phyloP scores from a whole-genome alignment of 2,888 invertebrate genomes.

The Cabera pusaria region DNA sequence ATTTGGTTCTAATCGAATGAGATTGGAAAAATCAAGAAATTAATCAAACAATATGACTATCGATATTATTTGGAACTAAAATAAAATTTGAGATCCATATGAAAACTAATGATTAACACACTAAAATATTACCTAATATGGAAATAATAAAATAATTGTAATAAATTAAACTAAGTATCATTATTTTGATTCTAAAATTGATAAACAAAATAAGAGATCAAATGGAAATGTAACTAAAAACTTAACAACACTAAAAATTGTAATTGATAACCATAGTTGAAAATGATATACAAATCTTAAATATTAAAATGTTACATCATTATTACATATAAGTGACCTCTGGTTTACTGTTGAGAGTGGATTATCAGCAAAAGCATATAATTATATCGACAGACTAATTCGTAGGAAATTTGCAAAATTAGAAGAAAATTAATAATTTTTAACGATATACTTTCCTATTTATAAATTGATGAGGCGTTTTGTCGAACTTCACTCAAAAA shows the following conservation, averaged over 20 bases:
- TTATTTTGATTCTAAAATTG: slow-evolving; percentile 61
- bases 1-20: slow-evolving; percentile 70
- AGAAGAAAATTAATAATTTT: neutral
- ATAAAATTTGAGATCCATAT: slow-evolving; percentile 74
- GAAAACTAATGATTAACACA: slow-evolving; percentile 44
- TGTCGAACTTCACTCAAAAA: slow-evolving; percentile 81
- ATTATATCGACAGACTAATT: neutral
- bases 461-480: slow-evolving; percentile 52
- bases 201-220: slow-evolving; percentile 79
- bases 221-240: slow-evolving; percentile 72
- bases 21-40: slow-evolving; percentile 49
- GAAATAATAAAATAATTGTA: slow-evolving; percentile 39
- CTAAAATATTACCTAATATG: slow-evolving; percentile 37
- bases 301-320: slow-evolving; percentile 10
- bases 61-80: slow-evolving; percentile 76
- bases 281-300: slow-evolving; percentile 13
- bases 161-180: slow-evolving; percentile 69
- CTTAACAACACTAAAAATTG: slow-evolving; percentile 64
- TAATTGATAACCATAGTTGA: slow-evolving; percentile 6
- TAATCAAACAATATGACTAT: slow-evolving; percentile 66
- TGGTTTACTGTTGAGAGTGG: slow-evolving; percentile 4
- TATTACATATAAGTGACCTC: slow-evolving; percentile 6
- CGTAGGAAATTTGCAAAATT: neutral
- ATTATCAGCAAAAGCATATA: slow-evolving; percentile 7
- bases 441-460: slow-evolving; percentile 1